Base-by-base conservation (phyloP, 2,113 vertebrate species). In the Apeltes quadracus region DNA sequence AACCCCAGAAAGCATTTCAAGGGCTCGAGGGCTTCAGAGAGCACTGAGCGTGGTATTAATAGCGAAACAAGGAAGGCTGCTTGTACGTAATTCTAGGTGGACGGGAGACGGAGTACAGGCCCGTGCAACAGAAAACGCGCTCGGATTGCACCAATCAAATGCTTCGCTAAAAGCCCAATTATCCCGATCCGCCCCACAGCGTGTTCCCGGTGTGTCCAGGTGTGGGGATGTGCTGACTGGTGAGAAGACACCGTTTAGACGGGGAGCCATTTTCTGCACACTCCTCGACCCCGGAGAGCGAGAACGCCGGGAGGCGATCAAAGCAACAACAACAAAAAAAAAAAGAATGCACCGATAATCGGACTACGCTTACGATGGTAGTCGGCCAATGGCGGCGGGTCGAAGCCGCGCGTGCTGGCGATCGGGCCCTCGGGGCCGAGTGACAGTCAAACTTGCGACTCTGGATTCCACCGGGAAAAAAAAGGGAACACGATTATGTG, bases 91-190 rank as follows among this genome's bases (percentile, higher is more conserved):
- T 74, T 69, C 41, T 38, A 36, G 44, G 53, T 20, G 1, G 68
- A 69, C 66, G 76, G 68, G 61, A 34, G 29, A 61, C 55, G 6
- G 22, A 57, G 48, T 61, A 43, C 72, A 14, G 8, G 12, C 15
- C 43, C 14, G 36, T 14, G 4, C 32, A 51, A 43, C 67, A 32
- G 25, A 32, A 61, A 56, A 72, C 32, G 38, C 20, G 32, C n/a
- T 12, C 12, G 25, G 16, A 36, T 0, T 34, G 38, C 36, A 61
- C 3, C 41, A 66, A 59, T 43, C 12, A 32, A 11, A 23, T 2
- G 5, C 79, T 78, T 76, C 67, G 62, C 84, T 89, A 82, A 92
- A 87, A 82, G 80, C 80, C 86, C 87, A 89, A 90, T 91, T 89
- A 90, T 78, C 84, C 83, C 69, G 79, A 92, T 88, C 87, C 65